Conservation (phyloP, 2,113 vertebrate species). For the Pardalotus punctatus region DNA sequence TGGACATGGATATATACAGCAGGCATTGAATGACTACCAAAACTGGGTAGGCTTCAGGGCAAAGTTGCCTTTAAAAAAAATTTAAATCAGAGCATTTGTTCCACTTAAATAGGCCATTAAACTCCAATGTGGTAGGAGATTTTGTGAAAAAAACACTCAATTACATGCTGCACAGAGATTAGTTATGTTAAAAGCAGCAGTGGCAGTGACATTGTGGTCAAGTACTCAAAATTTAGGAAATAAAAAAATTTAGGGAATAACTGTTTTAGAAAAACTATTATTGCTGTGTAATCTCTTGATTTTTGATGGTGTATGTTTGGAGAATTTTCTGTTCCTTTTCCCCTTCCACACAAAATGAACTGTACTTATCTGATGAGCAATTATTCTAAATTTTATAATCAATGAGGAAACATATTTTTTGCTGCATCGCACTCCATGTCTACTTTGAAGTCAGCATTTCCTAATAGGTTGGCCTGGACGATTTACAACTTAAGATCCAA, state of each 20-base stretch:
- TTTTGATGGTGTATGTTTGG: not conserved
- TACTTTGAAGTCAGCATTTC: not conserved
- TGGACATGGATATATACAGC: not conserved
- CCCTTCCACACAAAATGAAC: not conserved
- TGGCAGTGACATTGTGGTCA: rapidly evolving
- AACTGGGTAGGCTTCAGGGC: not conserved
- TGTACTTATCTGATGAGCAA: not conserved
- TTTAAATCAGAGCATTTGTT: not conserved
- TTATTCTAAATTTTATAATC: not conserved
- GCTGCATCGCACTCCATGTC: not conserved
- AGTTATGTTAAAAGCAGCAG: not conserved
- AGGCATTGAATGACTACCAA: not conserved
- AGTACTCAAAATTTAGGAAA: not conserved
- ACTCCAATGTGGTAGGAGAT: not conserved
- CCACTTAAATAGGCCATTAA: not conserved
- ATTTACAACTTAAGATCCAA: not conserved
- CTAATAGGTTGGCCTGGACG: not conserved
- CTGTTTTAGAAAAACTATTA: not conserved
- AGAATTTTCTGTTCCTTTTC: not conserved
- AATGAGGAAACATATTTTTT: not conserved
- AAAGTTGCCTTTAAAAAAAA: not conserved
- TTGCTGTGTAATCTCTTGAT: not conserved
- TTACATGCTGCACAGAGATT: not conserved
- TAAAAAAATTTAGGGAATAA: not conserved
- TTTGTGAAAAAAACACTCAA: not conserved